Base-by-base conservation (phyloP, 2,113 vertebrate species). In the Canis aureus region DNA sequence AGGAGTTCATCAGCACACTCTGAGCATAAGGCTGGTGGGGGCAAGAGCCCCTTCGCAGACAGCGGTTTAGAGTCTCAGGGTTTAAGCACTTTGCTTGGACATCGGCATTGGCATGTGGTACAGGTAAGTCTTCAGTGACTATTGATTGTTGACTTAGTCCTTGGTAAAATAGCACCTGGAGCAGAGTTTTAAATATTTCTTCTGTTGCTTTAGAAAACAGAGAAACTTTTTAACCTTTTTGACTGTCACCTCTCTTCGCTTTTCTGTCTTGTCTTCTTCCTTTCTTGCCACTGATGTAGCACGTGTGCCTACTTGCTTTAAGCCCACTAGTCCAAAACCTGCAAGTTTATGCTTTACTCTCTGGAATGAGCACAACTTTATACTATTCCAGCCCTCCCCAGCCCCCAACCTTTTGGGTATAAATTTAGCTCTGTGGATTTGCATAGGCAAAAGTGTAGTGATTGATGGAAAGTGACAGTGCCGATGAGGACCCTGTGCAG, bases 41-140 rank as follows among this genome's bases (percentile, higher is more conserved):
- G 99, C 88, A 98, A 98, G 98, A 99, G 98, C 97, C 99, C 98
- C 0, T 98, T 99, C 97, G 98, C 98, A 95, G 98, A 92, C 97
- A 98, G 99, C 89, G 98, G 93, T 98, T 98, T 99, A 94, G 99
- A 99, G 99, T 99, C 99, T 99, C 99, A 99, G 99, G 99, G 99
- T 98, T 99, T 99, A 99, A 99, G 99, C 99, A 99, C 99, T 99
- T 99, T 99, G 99, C 99, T 99, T 97, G 99, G 99, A 98, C 99
- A 99, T 98, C 99, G 99, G 96, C 99, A 99, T 98, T 99, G 99
- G 99, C 99, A 99, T 49, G 99, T 99, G 95, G 99, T 99, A 96
- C 99, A 99, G 99, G 99, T 99, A 98, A 98, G 81, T 93, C 87
- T 95, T 59, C 0, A 38, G 59, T 67, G n/a, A 10, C 85, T 95